A percentile compares a stretch with the other conserved stretches of the same genome.
These are phyloP conservation scores for Anhinga rufa DNA, from an alignment of 2,113 vertebrate genomes.

Conservation along the genomic window DNA sequence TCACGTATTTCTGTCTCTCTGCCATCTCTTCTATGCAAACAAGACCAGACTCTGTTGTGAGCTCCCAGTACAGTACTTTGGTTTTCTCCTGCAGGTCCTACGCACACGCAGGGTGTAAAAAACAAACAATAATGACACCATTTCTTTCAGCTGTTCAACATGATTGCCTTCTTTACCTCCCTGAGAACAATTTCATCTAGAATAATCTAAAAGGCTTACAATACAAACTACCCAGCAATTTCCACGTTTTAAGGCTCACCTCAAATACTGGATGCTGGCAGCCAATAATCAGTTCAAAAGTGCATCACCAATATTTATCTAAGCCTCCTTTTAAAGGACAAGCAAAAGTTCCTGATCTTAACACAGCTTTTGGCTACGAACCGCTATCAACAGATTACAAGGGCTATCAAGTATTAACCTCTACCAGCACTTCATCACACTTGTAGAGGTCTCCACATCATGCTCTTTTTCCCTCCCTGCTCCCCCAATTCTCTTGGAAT, in stretches of 20 bases:
- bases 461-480: neutral
- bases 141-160: neutral
- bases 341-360: neutral
- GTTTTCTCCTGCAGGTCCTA: too few relatives aligned
- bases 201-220: neutral
- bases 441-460: neutral
- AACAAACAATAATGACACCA: too few relatives aligned
- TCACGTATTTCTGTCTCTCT: too few relatives aligned
- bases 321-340: fast-evolving
- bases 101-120: too few relatives aligned
- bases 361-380: neutral
- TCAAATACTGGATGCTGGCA: neutral
- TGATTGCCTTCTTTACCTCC: neutral
- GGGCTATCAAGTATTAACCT: neutral
- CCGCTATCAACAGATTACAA: fast-evolving
- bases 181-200: neutral
- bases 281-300: neutral
- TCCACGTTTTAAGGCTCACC: neutral
- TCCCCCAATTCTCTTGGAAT: neutral
- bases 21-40: too few relatives aligned
- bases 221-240: neutral
- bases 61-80: too few relatives aligned
- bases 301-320: neutral
- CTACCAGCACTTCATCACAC: neutral
- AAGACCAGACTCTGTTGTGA: too few relatives aligned